Conservation (phyloP, 2,113 vertebrate genomes). For the Chunga burmeisteri region DNA sequence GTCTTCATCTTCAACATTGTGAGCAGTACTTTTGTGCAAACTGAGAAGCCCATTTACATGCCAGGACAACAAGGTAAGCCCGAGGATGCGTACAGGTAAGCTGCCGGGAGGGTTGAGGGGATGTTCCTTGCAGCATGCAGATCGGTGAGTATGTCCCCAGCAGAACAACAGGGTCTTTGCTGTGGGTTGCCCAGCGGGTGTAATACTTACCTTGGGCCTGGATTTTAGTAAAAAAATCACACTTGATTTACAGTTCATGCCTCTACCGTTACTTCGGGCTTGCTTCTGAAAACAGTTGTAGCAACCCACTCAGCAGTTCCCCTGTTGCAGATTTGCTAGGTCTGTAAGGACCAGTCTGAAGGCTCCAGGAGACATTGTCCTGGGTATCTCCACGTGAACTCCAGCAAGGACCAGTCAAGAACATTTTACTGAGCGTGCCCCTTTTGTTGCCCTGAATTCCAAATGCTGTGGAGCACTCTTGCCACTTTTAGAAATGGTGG, state of each 20-base stretch:
- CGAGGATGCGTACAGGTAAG: not conserved
- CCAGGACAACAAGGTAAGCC: not conserved
- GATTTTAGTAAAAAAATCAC: not conserved
- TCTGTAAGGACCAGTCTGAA: not conserved
- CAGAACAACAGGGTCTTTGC: not conserved
- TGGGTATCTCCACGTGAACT: not conserved
- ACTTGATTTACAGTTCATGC: not conserved
- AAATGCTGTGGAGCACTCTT: not conserved
- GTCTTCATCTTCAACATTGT: conserved; percentile 12
- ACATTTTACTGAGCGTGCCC: not conserved
- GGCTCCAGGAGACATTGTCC: not conserved
- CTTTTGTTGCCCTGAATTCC: not conserved
- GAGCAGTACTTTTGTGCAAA: conserved; percentile 23
- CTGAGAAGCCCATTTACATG: conserved; percentile 1
- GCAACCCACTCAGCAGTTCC: not conserved
- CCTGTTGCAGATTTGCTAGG: not conserved
- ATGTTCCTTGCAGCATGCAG: not conserved
- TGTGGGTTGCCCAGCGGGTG: not conserved
- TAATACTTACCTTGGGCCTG: not conserved
- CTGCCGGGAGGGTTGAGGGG: not conserved
- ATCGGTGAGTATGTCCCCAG: not conserved
- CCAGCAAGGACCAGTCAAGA: not conserved
- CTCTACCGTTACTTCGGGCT: not conserved
- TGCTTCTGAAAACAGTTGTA: not conserved
- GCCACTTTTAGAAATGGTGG: not conserved